Base-by-base conservation (phyloP, 2,888 invertebrate genomes). In the Andrena minutula region DNA sequence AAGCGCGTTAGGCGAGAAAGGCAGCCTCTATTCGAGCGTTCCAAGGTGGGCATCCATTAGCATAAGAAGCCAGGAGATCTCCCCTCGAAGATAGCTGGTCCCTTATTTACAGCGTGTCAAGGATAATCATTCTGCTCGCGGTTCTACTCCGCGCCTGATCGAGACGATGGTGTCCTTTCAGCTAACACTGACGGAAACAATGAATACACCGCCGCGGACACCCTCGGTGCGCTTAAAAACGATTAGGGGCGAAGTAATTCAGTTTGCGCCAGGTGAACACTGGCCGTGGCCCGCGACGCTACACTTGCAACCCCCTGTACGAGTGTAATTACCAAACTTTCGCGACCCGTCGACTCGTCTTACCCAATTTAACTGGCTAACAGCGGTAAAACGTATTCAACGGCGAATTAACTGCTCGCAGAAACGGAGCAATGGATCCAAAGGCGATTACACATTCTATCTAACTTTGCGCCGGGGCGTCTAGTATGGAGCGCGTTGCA, bases 101-200 rank as follows among this genome's bases (percentile, higher is more conserved):
- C 76, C 79, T 86, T 88, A 88, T 86, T 88, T 86, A 86, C 83
- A 86, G 75, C 80, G 86, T 68, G 75, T 81, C 83, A 69, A 64
- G 76, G 75, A 74, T 80, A 72, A 88, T 86, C 84, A 68, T 73
- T 77, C 78, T 47, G 28, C 61, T 61, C 64, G 35, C 35, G 63
- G 35, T 35, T 58, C 49, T 32, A n/a, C 49, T 28, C 56, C 10
- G 60, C 12, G 71, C 30, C 41, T 30, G 56, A 64, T 76, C 70
- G 23, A 3, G 64, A 4, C 28, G 41, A 20, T 56, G 4, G 56
- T 53, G 26, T 30, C 28, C n/a, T 72, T 53, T 16, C 71, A 10
- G 12, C 41, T 0, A 20, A 6, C 12, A 0, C 47, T 10, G 61
- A 32, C 41, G 41, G 16, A 32, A 49, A 72, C 10, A 49, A 51